Percentiles rank a stretch among this genome's conserved stretches.
phyloP scores from a whole-genome alignment of 2,113 vertebrate species.

The Psettodes erumei region DNA sequence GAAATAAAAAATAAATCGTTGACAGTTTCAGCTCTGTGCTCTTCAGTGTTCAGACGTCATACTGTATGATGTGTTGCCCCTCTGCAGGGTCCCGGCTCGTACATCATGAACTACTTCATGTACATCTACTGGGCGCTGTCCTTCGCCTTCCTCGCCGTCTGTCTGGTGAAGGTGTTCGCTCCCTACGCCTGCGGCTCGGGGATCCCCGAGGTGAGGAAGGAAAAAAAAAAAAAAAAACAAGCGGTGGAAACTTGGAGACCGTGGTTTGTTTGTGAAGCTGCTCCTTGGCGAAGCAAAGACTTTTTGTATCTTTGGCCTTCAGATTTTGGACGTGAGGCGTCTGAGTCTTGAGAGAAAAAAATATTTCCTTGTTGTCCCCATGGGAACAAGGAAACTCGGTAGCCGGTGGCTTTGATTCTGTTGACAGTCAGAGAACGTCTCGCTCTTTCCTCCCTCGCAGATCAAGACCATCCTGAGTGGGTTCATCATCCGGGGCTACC shows the following conservation, averaged over 20 bases:
- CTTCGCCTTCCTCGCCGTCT: constrained; percentile 97
- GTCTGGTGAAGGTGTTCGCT: constrained; percentile 96
- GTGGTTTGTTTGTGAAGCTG: no score
- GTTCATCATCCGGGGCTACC: constrained; percentile 98
- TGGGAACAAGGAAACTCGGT: constrained; percentile 16
- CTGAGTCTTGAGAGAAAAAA: not conserved
- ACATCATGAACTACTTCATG: constrained; percentile 99
- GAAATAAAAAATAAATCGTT: no score
- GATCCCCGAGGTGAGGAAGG: constrained; percentile 92
- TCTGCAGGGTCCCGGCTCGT: constrained; percentile 93
- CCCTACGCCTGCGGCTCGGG: constrained; percentile 98
- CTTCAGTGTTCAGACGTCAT: not conserved
- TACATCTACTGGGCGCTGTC: constrained; percentile 98
- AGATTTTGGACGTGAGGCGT: not conserved
- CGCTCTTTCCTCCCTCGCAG: no score
- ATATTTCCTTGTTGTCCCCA: constrained; percentile 1
- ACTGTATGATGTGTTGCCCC: not conserved
- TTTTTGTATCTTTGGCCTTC: no score
- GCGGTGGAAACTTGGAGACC: no score
- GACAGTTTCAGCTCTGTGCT: no score
- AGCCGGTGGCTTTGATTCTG: not conserved
- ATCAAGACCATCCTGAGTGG: constrained; percentile 99
- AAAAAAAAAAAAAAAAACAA: no score
- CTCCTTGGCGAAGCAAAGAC: no score
- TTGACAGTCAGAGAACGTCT: not conserved